phyloP scores from a whole-genome alignment of 2,797 vertebrate genomes.

The Lepus townsendii region DNA sequence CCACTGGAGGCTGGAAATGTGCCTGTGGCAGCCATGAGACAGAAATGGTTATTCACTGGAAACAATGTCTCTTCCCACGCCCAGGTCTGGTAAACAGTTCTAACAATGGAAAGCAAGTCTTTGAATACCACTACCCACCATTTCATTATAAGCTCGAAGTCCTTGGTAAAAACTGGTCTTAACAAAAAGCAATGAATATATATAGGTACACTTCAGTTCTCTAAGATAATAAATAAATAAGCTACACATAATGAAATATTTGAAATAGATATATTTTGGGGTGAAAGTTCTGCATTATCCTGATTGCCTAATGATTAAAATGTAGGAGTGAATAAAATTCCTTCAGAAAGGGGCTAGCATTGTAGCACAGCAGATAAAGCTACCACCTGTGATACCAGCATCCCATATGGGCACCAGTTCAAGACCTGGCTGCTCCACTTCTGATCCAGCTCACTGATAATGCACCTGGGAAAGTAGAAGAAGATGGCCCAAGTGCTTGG shows the following conservation, averaged over 20 bases:
- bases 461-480: too few relatives aligned
- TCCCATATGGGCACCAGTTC: too few relatives aligned
- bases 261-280: background rate
- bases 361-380: too few relatives aligned
- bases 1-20: background rate
- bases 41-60: background rate
- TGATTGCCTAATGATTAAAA: background rate
- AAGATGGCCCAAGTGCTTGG: too few relatives aligned
- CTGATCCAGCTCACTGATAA: too few relatives aligned
- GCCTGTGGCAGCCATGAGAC: background rate
- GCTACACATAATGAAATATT: background rate
- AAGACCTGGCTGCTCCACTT: too few relatives aligned
- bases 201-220: background rate
- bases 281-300: background rate
- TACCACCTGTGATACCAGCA: too few relatives aligned
- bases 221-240: constrained; percentile 14
- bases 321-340: background rate
- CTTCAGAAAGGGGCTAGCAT: too few relatives aligned
- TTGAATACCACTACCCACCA: background rate
- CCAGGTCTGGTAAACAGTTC: background rate
- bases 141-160: background rate
- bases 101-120: background rate
- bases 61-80: background rate
- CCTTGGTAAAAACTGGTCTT: background rate
- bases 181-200: background rate